Evolutionary conservation across 2,888 invertebrate species (phyloP), one percentile per base, ranked within the genome.

Genomic region (Acrobasis consociella): DNA sequence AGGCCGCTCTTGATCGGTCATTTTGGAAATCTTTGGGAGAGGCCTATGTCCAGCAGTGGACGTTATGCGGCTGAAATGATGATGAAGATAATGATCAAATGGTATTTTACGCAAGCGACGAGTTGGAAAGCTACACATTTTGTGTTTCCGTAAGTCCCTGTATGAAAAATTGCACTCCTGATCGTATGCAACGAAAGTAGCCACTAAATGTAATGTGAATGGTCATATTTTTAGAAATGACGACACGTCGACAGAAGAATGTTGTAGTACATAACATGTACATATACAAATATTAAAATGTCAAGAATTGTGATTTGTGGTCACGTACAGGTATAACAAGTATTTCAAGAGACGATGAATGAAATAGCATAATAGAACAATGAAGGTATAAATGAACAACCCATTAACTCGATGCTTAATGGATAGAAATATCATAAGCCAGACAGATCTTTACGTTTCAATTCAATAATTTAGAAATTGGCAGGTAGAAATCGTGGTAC

Each of bases 171-270:
- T n/a, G n/a, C n/a, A n/a, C n/a, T n/a, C n/a, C 69, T 66, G 69
- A 64, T 59, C 22, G 53, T 72, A 72, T 77, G 76, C 77, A 76
- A 75, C 75, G 72, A 74, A 64, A 67, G 63, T 65, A 67, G 72
- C 72, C 58, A 11, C 73, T 73, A 66, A 71, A 73, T 76, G 68
- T 72, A 72, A 77, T 74, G 74, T 71, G 74, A 76, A 76, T 74
- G 70, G 73, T 46, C 76, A 76, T 79, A 82, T 78, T 77, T 81
- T 80, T 76, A 81, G 77, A 71, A 65, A 69, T 79, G 76, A 80
- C 74, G 67, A 66, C 66, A 62, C 39, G 65, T 69, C 63, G 66
- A 71, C 66, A 63, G 51, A 63, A 69, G 66, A 72, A 68, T 67
- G 65, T 68, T 31, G 17, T n/a, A n/a, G n/a, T n/a, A n/a, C n/a